A percentile compares a stretch with the other conserved stretches of the same genome.
These are phyloP conservation scores for Boulengeromyrus knoepffleri DNA, from an alignment of 2,113 vertebrate species.

Conservation along the genomic window DNA sequence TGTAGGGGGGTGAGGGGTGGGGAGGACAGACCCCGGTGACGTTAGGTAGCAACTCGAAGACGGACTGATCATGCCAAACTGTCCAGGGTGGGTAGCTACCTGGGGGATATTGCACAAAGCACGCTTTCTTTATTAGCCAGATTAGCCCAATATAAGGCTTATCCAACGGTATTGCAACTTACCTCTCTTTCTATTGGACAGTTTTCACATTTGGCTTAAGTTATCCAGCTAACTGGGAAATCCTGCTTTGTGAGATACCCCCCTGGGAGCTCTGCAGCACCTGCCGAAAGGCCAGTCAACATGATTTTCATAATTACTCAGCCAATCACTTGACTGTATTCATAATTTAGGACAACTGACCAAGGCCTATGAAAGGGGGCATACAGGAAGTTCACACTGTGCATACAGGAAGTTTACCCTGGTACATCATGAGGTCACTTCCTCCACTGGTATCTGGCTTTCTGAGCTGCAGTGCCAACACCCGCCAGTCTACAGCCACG, in stretches of 20 bases:
- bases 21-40: background rate
- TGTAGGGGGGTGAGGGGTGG: constrained; percentile 35
- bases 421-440: background rate
- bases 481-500: background rate
- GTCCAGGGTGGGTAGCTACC: background rate
- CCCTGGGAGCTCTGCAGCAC: background rate
- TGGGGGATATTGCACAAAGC: background rate
- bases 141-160: background rate
- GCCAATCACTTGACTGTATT: background rate
- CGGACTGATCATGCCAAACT: background rate
- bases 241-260: background rate
- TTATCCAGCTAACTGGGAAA: background rate
- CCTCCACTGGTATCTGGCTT: background rate
- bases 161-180: background rate
- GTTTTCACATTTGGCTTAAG: background rate
- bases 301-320: background rate
- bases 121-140: background rate
- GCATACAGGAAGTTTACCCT: background rate
- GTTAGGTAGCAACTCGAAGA: background rate
- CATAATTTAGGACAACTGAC: background rate
- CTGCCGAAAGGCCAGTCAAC: background rate
- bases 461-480: background rate
- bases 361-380: background rate
- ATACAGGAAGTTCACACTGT: background rate
- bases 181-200: background rate